A percentile compares a stretch with the other conserved stretches of the same genome.
These are phyloP conservation scores for Actias luna DNA, from an alignment of 2,888 invertebrate species.

Conservation along the genomic window DNA sequence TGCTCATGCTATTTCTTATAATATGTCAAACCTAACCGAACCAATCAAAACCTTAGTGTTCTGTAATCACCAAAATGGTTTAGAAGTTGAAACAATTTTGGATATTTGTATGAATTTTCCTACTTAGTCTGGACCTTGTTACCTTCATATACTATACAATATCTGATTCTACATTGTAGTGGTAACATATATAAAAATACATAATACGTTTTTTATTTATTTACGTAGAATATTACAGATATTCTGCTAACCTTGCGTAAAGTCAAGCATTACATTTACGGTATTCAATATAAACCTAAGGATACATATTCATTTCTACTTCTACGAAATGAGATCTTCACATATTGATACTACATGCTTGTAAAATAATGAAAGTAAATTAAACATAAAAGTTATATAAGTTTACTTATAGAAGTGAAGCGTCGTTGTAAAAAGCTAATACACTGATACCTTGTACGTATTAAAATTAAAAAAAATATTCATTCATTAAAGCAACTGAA, in stretches of 20 bases:
- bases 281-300: not conserved
- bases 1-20: no score
- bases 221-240: no score
- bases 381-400: not conserved
- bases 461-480: not conserved
- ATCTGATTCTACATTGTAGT: no score
- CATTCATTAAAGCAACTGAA: conserved; percentile 1
- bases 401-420: not conserved
- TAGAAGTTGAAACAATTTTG: no score
- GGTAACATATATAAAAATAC: no score
- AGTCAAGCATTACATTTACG: not conserved
- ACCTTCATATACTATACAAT: no score
- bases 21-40: no score
- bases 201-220: no score
- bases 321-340: conserved; percentile 1
- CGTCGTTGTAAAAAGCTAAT: not conserved
- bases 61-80: no score
- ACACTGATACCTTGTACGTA: not conserved
- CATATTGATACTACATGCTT: not conserved
- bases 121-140: no score
- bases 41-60: no score
- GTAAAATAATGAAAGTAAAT: not conserved
- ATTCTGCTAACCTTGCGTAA: not conserved
- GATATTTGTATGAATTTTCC: no score
- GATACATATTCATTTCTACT: not conserved